Evolutionary conservation across 2,888 invertebrate species (phyloP).

Genomic region (Protonemura montana): DNA sequence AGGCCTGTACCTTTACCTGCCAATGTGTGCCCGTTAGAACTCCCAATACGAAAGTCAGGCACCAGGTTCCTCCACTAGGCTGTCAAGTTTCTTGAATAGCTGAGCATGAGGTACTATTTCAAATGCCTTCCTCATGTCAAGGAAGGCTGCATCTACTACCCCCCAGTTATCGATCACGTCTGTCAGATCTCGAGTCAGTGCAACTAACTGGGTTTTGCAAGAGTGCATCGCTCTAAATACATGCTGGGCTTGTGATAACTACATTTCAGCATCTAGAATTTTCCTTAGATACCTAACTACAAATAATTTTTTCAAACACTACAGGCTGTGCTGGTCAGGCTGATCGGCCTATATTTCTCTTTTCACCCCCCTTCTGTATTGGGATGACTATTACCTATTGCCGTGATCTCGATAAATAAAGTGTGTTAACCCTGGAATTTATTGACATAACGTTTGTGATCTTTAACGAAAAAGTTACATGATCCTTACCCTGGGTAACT

Average conservation of each 20-base stretch:
- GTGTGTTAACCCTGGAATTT: too few relatives aligned
- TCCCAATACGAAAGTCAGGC: too few relatives aligned
- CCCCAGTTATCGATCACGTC: background rate
- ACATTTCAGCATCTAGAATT: background rate
- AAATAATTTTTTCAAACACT: background rate
- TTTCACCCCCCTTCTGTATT: conserved; percentile 18
- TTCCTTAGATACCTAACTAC: conserved; percentile 7
- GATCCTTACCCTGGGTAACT: too few relatives aligned
- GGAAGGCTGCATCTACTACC: background rate
- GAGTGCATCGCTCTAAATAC: conserved; percentile 13
- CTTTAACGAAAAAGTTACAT: too few relatives aligned
- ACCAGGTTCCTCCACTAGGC: background rate
- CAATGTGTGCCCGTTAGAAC: too few relatives aligned
- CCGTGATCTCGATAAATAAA: too few relatives aligned
- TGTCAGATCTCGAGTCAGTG: background rate
- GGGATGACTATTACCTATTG: background rate
- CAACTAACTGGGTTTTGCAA: background rate
- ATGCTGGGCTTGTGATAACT: background rate
- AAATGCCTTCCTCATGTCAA: conserved; percentile 1
- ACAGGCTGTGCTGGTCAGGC: background rate
- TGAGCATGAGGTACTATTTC: background rate
- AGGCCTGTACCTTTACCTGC: too few relatives aligned
- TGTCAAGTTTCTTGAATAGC: background rate
- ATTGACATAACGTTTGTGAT: too few relatives aligned
- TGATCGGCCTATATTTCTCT: background rate